Base-by-base conservation (phyloP, 2,113 vertebrate species). In the Tiliqua scincoides region DNA sequence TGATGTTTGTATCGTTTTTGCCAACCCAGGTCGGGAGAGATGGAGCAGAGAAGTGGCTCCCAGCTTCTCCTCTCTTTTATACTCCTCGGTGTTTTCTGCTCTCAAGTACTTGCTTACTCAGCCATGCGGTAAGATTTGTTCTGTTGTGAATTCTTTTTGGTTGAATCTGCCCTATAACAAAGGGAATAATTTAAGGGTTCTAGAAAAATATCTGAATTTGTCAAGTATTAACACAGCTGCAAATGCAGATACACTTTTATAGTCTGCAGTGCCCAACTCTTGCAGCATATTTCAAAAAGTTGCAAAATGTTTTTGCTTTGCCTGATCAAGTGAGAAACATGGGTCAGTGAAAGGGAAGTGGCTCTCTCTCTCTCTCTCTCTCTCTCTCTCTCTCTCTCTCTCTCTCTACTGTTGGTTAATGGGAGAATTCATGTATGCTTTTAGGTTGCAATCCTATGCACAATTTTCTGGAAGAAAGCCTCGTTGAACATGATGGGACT, bases 11-110 rank as follows among this genome's bases (percentile, higher is more conserved):
- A 43, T 81, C 54, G 21, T 84, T 10, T 25, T 85, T 52, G 83
- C 5, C 88, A 48, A 74, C 89, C 83, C 90, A 96, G 95, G 94
- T 95, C 90, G 91, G 90, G 93, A 94, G 94, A 94, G 81, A 99
- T 99, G 99, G 97, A 97, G 94, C 96, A 94, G 73, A 96, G 97
- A 93, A 97, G 94, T 93, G 96, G 97, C 83, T 96, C 97, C 92
- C 97, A 97, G 91, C 93, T 98, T 88, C 95, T 99, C 27, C 92
- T 98, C 85, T 89, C 97, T 83, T 94, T 99, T 94, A 94, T 94
- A 20, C 95, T 99, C 84, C 96, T 96, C 92, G 97, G 96, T 89
- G 90, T 97, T 77, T 94, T 98, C 83, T 98, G 96, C 92, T 97
- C 97, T 32, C 96, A 95, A 88, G 97, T 96, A 2, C 84, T 97